Conservation (phyloP, 2,113 vertebrate species). For the Nycticorax nycticorax region DNA sequence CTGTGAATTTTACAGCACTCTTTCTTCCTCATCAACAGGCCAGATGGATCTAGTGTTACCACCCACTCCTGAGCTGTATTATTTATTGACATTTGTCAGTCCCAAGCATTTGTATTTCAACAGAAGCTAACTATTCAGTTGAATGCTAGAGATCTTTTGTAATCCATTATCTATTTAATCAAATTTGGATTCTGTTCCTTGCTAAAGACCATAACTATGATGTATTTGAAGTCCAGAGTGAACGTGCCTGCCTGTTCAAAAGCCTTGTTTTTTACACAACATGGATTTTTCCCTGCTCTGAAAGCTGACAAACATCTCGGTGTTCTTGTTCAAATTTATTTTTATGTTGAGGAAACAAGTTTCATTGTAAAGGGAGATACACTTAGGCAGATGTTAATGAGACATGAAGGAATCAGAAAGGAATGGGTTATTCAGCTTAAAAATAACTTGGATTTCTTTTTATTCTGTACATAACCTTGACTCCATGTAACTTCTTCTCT, state of each 20-base stretch:
- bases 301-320: neutral
- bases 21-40: constrained; percentile 1
- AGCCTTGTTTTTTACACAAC: neutral
- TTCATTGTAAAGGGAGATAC: neutral
- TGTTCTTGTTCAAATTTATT: neutral
- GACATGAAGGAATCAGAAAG: neutral
- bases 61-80: neutral
- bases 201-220: neutral
- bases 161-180: neutral
- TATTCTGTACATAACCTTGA: neutral
- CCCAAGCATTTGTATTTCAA: neutral
- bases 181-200: neutral
- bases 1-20: neutral
- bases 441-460: neutral
- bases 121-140: neutral
- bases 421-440: neutral
- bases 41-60: constrained; percentile 22
- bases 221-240: neutral
- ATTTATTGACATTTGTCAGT: neutral
- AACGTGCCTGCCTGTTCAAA: neutral
- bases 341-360: neutral
- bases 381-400: neutral
- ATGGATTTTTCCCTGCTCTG: neutral
- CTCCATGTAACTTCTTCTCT: neutral
- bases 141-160: neutral